phyloP scores from a whole-genome alignment of 2,797 vertebrate genomes.

The Chiloscyllium punctatum region DNA sequence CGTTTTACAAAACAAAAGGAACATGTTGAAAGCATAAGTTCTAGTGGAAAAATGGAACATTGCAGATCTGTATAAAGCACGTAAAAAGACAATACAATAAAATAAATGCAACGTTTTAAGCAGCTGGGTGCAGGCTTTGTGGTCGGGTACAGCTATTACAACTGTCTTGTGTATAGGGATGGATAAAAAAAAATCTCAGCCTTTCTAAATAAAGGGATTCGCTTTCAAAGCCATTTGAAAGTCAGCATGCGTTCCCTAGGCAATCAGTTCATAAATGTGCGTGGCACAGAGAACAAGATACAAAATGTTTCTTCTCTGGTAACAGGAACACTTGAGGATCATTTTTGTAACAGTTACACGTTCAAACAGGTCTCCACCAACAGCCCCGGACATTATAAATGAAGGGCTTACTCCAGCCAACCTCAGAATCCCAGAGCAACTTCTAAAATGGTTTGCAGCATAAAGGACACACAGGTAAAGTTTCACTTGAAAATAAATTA shows the following conservation, averaged over 20 bases:
- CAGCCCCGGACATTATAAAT: too few species aligned
- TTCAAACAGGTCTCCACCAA: not conserved
- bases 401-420: not conserved
- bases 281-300: not conserved
- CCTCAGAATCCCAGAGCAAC: not conserved
- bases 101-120: not conserved
- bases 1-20: not conserved
- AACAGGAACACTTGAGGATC: not conserved
- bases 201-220: not conserved
- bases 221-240: not conserved
- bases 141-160: not conserved
- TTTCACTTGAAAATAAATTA: too few species aligned
- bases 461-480: not conserved
- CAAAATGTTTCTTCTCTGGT: not conserved
- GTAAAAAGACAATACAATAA: not conserved
- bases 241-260: not conserved
- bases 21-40: not conserved
- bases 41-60: not conserved
- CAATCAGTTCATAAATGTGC: not conserved
- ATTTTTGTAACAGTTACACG: not conserved
- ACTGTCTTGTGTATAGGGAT: not conserved
- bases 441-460: not conserved
- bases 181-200: not conserved
- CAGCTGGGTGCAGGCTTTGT: not conserved
- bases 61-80: not conserved